Evolutionary conservation across 2,797 vertebrate species (phyloP).

Genomic region (Micropoecilia bifurca): DNA sequence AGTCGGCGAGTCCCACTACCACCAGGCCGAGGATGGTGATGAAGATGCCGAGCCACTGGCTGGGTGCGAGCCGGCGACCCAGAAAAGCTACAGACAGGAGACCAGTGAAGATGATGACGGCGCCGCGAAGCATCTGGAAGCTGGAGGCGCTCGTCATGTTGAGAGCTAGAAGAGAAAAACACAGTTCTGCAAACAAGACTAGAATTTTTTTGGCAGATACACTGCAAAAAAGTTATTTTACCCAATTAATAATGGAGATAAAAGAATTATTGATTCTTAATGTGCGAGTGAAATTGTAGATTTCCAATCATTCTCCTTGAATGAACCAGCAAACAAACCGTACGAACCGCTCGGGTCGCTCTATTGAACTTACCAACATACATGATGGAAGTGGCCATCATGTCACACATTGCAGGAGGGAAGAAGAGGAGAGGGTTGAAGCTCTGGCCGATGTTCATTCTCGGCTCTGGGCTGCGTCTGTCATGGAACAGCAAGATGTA

Average conservation of each 20-base stretch:
- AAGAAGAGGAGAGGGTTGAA: constrained; percentile 91
- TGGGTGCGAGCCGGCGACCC: constrained; percentile 81
- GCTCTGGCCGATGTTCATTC: constrained; percentile 75
- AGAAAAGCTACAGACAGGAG: constrained; percentile 93
- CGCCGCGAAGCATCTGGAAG: constrained; percentile 96
- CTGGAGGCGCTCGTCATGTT: constrained; percentile 97
- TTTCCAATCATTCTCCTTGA: too few species aligned
- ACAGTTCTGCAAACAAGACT: not conserved
- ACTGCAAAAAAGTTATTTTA: not conserved
- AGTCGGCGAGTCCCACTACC: constrained; percentile 90
- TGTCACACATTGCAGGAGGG: constrained; percentile 92
- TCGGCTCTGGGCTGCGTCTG: constrained; percentile 73
- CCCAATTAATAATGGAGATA: not conserved
- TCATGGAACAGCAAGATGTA: constrained; percentile 85
- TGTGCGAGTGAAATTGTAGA: not conserved
- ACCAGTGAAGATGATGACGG: constrained; percentile 94
- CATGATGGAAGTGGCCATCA: constrained; percentile 93
- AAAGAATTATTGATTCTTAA: not conserved
- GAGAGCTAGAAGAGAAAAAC: constrained; percentile 78
- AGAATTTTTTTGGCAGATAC: not conserved
- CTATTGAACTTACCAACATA: constrained; percentile 87
- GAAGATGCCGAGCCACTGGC: constrained; percentile 91
- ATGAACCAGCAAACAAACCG: not conserved
- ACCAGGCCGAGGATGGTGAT: constrained; percentile 90
- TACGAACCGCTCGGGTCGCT: not conserved